phyloP scores from a whole-genome alignment of 2,888 invertebrate species.

The Lasioglossum malachurum region DNA sequence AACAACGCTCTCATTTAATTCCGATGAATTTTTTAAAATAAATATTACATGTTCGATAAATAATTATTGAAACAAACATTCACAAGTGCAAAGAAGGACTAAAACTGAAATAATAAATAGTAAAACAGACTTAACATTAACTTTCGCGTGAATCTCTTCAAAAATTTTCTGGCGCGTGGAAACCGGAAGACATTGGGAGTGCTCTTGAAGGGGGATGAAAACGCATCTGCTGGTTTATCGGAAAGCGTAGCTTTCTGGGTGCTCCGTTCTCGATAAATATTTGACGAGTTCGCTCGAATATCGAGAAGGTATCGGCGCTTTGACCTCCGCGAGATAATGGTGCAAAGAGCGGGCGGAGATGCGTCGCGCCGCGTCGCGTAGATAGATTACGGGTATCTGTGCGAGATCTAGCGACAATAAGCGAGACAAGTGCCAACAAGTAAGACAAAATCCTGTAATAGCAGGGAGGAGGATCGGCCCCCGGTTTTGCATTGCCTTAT shows the following conservation, averaged over 20 bases:
- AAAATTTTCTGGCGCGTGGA: not conserved
- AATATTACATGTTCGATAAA: no score
- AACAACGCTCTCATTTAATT: no score
- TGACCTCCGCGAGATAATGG: not conserved
- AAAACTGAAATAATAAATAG: no score
- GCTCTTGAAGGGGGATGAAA: not conserved
- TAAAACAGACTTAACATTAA: not conserved
- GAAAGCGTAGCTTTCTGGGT: not conserved
- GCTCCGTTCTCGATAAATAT: constrained; percentile 10
- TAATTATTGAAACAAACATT: no score
- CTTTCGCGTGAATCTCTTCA: not conserved
- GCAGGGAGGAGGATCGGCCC: not conserved
- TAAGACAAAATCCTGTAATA: constrained; percentile 7
- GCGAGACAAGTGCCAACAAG: not conserved
- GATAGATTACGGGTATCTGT: not conserved
- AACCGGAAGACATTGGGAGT: not conserved
- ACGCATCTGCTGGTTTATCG: constrained; percentile 8
- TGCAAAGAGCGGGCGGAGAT: not conserved
- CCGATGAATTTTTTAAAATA: no score
- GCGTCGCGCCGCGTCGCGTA: not conserved
- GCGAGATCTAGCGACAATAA: not conserved
- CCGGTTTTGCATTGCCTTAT: constrained; percentile 40
- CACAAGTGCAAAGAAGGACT: no score
- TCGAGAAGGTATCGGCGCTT: not conserved
- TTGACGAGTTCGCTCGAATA: constrained; percentile 19